phyloP scores from a whole-genome alignment of 2,888 invertebrate genomes.

The Heteromyza rotundicornis region DNA sequence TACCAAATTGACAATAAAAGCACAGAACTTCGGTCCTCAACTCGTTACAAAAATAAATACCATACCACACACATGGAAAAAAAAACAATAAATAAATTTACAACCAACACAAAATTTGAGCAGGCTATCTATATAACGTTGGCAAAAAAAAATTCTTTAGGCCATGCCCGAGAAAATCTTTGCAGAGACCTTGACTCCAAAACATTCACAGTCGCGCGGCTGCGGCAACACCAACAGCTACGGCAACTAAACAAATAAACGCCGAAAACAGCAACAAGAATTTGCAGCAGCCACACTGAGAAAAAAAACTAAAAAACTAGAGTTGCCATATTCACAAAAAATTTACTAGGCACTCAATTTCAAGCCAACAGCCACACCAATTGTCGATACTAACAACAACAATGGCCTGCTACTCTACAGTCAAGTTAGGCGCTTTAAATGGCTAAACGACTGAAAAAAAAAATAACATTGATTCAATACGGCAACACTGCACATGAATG shows the following conservation, averaged over 20 bases:
- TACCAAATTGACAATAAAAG: too few relatives aligned
- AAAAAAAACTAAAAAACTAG: slow-evolving; percentile 8
- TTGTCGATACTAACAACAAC: background rate
- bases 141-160: slow-evolving; percentile 16
- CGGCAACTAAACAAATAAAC: background rate
- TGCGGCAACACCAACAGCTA: background rate
- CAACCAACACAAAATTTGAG: too few relatives aligned
- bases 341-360: background rate
- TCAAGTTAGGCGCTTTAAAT: too few relatives aligned
- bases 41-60: too few relatives aligned
- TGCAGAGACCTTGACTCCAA: slow-evolving; percentile 32
- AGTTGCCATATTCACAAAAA: background rate
- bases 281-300: background rate
- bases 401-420: background rate
- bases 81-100: background rate
- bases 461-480: background rate
- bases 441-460: too few relatives aligned
- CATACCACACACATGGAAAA: background rate
- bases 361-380: background rate
- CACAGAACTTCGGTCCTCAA: too few relatives aligned
- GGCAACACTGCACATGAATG: slow-evolving; percentile 1
- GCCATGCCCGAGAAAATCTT: slow-evolving; percentile 35
- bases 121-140: too few relatives aligned
- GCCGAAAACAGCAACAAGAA: slow-evolving; percentile 16
- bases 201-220: slow-evolving; percentile 21